phyloP scores from a whole-genome alignment of 1,140 invertebrate genomes.

The Saccostrea cuccullata region DNA sequence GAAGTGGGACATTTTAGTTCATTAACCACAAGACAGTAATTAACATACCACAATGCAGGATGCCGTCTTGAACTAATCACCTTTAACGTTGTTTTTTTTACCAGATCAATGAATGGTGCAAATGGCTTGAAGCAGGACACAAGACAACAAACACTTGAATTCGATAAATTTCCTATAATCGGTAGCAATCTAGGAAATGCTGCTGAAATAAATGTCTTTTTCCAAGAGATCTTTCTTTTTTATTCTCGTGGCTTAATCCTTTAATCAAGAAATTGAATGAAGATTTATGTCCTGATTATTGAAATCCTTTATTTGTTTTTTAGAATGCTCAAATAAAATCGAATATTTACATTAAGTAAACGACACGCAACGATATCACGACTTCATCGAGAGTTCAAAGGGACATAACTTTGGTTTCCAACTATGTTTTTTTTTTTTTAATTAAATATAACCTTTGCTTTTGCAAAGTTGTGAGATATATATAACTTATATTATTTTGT shows the following conservation, averaged over 20 bases:
- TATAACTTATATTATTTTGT: too few relatives aligned
- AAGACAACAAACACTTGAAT: not conserved
- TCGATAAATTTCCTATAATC: not conserved
- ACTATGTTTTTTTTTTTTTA: too few relatives aligned
- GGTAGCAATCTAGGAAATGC: not conserved
- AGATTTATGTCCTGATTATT: not conserved
- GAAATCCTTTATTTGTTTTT: not conserved
- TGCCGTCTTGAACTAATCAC: too few relatives aligned
- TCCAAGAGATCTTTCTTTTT: not conserved
- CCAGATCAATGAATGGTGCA: not conserved
- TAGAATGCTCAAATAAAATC: not conserved
- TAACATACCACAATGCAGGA: too few relatives aligned
- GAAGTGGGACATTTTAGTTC: too few relatives aligned
- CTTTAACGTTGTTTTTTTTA: too few relatives aligned
- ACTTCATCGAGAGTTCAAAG: not conserved
- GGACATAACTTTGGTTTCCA: not conserved
- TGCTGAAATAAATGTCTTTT: not conserved
- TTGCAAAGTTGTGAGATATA: too few relatives aligned
- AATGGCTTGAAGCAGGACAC: not conserved
- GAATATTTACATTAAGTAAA: not conserved
- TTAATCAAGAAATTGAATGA: constrained; percentile 1
- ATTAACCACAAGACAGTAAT: too few relatives aligned
- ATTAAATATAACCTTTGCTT: too few relatives aligned
- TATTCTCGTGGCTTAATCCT: not conserved
- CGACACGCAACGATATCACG: not conserved